Percentiles rank a stretch among this genome's conserved stretches.
Conservation (phyloP, 2,888 invertebrate species). For the Catocala fraxini region DNA sequence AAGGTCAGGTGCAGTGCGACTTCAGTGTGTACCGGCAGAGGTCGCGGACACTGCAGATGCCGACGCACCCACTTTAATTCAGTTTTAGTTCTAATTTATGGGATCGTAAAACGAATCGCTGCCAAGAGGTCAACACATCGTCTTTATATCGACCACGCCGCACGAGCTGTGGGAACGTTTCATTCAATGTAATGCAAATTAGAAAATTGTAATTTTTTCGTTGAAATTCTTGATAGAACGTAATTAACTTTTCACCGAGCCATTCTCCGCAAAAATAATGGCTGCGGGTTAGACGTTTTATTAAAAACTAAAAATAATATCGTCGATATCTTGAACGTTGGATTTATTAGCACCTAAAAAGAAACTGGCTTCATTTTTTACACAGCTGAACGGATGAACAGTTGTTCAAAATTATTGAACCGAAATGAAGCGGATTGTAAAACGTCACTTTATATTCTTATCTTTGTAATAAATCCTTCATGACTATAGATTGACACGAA, state of each 20-base stretch:
- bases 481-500: conserved; percentile 43
- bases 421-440: conserved; percentile 22
- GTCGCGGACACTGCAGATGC: conserved; percentile 18
- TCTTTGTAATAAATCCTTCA: conserved; percentile 31
- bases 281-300: background rate
- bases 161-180: conserved; percentile 19
- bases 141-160: conserved; percentile 38
- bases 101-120: conserved; percentile 32
- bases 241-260: conserved; percentile 4
- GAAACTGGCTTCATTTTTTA: conserved; percentile 34
- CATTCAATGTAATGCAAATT: conserved; percentile 29
- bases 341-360: conserved; percentile 2
- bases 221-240: conserved; percentile 1
- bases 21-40: conserved; percentile 15
- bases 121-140: conserved; percentile 39
- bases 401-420: conserved; percentile 16
- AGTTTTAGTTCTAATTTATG: conserved; percentile 34
- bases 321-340: conserved; percentile 14
- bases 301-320: conserved; percentile 18
- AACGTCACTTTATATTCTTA: conserved; percentile 38
- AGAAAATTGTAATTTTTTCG: conserved; percentile 27
- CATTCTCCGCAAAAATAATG: background rate
- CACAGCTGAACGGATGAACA: conserved; percentile 3
- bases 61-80: conserved; percentile 26
- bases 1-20: conserved; percentile 15